phyloP scores from a whole-genome alignment of 2,113 vertebrate genomes.

The Apus apus region DNA sequence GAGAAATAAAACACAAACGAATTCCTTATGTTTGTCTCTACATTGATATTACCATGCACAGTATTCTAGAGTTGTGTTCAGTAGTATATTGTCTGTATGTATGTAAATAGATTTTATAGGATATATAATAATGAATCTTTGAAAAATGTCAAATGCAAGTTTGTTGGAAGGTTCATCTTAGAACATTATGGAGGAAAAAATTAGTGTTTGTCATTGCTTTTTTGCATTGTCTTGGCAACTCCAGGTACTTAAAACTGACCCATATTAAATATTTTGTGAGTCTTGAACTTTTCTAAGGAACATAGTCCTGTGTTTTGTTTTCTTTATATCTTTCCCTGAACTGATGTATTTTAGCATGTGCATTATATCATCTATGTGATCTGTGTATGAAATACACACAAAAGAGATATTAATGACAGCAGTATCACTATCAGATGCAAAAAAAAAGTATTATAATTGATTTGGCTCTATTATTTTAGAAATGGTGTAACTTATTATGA shows the following conservation, averaged over 20 bases:
- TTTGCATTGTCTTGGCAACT: not conserved
- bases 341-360: not conserved
- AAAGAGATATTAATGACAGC: not conserved
- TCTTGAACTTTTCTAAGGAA: not conserved
- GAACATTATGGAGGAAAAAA: not conserved
- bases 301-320: not conserved
- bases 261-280: not conserved
- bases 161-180: not conserved
- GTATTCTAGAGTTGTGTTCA: not conserved
- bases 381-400: not conserved
- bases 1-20: not conserved
- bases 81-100: not conserved
- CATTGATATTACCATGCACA: not conserved
- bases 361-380: not conserved
- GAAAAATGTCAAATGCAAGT: not conserved
- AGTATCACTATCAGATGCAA: not conserved
- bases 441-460: not conserved
- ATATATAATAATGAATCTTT: not conserved
- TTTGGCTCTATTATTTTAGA: not conserved
- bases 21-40: not conserved
- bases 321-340: not conserved
- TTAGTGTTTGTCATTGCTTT: fast-evolving
- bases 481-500: not conserved
- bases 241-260: not conserved
- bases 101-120: not conserved